phyloP scores from a whole-genome alignment of 2,888 invertebrate species.

The Stenurella melanura region DNA sequence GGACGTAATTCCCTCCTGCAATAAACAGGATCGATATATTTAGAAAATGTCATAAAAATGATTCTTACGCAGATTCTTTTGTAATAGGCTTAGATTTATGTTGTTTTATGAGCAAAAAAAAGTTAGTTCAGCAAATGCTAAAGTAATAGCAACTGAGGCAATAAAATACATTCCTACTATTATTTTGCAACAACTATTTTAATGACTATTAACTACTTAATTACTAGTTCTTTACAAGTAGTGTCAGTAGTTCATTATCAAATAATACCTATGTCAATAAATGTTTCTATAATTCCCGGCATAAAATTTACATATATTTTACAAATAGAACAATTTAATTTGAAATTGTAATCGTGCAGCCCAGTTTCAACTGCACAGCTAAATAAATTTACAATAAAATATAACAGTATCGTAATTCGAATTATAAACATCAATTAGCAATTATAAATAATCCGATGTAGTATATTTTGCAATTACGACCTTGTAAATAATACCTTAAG shows the following conservation, averaged over 20 bases:
- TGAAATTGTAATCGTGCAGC: conserved; percentile 20
- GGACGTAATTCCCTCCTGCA: no score
- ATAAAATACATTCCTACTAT: background rate
- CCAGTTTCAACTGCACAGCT: background rate
- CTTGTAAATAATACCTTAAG: conserved; percentile 42
- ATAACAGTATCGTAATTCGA: conserved; percentile 22
- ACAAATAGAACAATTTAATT: conserved; percentile 11
- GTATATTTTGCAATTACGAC: conserved; percentile 39
- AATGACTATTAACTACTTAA: background rate
- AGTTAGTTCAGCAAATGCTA: background rate
- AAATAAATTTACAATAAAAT: conserved; percentile 29
- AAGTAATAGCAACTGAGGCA: background rate
- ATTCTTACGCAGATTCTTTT: background rate
- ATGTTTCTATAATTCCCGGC: conserved; percentile 10
- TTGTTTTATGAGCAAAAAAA: background rate
- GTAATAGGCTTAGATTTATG: background rate
- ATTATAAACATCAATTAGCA: conserved; percentile 36
- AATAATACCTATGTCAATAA: conserved; percentile 12
- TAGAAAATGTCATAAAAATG: no score
- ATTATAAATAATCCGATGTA: conserved; percentile 35
- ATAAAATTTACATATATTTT: conserved; percentile 12
- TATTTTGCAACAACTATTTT: background rate
- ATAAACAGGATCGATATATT: no score
- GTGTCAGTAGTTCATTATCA: conserved; percentile 18
- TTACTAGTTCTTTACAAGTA: background rate